Conservation (phyloP, 2,797 vertebrate genomes). For the Anas bahamensis region DNA sequence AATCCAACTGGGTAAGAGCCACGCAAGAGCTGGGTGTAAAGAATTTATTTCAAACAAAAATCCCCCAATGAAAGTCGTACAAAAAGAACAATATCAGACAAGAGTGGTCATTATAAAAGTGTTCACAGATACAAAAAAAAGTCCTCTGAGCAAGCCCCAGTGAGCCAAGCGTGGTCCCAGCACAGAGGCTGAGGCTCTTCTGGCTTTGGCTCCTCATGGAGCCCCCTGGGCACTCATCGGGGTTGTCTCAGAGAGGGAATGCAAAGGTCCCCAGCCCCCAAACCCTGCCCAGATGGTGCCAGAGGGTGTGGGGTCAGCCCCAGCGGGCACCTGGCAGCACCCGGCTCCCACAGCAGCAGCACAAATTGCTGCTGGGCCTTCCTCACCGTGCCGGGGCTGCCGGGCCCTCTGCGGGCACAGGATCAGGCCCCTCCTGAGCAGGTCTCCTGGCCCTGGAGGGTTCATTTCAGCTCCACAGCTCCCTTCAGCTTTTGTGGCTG, state of each 20-base stretch:
- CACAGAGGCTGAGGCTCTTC: not conserved
- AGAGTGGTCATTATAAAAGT: conserved; percentile 14
- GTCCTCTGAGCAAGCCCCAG: conserved; percentile 16
- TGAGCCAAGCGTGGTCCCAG: not conserved
- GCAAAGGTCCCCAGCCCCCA: conserved; percentile 24
- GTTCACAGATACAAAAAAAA: conserved; percentile 8
- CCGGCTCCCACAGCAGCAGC: not conserved
- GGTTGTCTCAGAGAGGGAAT: conserved; percentile 55
- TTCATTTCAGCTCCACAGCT: not conserved
- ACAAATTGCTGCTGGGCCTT: not conserved
- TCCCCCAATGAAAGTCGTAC: not conserved
- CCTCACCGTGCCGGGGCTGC: not conserved
- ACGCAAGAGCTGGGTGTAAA: not conserved
- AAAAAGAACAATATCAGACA: not conserved
- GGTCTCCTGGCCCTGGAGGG: not conserved
- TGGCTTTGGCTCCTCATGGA: not conserved
- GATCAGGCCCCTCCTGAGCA: not conserved
- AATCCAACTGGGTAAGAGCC: not conserved
- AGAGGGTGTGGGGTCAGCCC: not conserved
- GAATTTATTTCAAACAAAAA: conserved; percentile 34
- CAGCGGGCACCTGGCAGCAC: not conserved
- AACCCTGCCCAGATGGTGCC: not conserved
- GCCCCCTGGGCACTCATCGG: not conserved
- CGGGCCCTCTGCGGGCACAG: rapidly evolving
- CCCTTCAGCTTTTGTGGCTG: not conserved